Evolutionary conservation across 1,140 invertebrate species (phyloP), one percentile per base, ranked within the genome.

Genomic region (Caenorhabditis brenneri): DNA sequence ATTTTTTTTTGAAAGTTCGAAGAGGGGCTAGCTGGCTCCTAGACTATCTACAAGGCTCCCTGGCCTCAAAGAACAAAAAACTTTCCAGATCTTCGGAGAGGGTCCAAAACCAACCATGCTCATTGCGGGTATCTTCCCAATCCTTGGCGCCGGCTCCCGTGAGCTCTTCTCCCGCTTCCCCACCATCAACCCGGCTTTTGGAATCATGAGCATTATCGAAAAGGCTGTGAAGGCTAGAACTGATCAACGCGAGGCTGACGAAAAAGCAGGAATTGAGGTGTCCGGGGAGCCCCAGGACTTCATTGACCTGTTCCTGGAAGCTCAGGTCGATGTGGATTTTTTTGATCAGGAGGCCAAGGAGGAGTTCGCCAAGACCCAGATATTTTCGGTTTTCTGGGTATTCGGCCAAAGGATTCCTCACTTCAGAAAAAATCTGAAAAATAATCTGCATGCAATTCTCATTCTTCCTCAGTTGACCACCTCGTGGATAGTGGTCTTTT

Each of bases 291-390:
- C 83, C 9, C 15, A 24, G 24, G 82, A 83, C 19, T 83, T 83
- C 46, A 65, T 83, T 46, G 82, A 83, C 39, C 42, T 83, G 6
- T 83, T 83, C 69, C 33, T 83, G 19, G 82, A 83, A 22, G 49
- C 65, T 46, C 36, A 24, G 10, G 69, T 69, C 1, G 74, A 83
- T 16, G 81, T 39, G 24, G 42, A 39, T 15, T 27, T 69, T 19
- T 31, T 31, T 22, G 58, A 55, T 10, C 4, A 55, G 22, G 53
- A 55, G 27, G 53, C 31, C 19, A 49, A 33, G 31, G 42, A 27
- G 27, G 81, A 82, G 31, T 82, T 82, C 58, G 42, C 27, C n/a
- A 82, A 82, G 36, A 74, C n/a, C 24, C 39, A 82, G n/a, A 42
- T n/a, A n/a, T 69, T 24, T n/a, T n/a, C n/a, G n/a, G n/a, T n/a